Percentiles rank a stretch among this genome's conserved stretches.
phyloP scores from a whole-genome alignment of 1,140 invertebrate genomes.

The Dufourea novaeangliae region DNA sequence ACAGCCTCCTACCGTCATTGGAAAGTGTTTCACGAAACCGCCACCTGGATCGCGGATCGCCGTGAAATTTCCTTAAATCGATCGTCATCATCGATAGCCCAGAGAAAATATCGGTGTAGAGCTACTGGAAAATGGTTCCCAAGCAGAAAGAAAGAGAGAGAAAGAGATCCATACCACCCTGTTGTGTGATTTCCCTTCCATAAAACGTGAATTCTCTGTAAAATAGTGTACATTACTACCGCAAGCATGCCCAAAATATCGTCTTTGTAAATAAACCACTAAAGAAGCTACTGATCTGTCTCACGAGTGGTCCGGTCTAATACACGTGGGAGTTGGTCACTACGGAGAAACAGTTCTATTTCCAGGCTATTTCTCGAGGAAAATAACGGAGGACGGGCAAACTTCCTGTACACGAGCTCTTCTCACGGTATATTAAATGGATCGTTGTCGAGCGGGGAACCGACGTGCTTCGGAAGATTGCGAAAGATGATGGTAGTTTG shows the following conservation, averaged over 20 bases:
- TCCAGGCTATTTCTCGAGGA: not conserved
- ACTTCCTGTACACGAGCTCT: not conserved
- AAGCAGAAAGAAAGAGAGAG: not conserved
- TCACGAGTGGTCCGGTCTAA: not conserved
- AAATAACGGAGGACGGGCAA: not conserved
- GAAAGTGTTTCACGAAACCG: no score
- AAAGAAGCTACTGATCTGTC: not conserved
- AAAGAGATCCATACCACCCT: no score
- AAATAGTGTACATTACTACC: slow-evolving; percentile 36
- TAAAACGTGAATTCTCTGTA: slow-evolving; percentile 31
- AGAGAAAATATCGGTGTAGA: no score
- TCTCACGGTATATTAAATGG: not conserved
- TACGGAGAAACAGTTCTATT: not conserved
- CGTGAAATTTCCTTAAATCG: no score
- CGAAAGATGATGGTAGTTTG: not conserved
- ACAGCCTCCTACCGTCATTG: no score
- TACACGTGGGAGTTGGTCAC: no score
- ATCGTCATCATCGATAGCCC: no score
- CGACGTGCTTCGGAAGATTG: not conserved
- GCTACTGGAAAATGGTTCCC: not conserved
- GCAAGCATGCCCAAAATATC: slow-evolving; percentile 8
- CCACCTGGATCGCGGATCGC: no score
- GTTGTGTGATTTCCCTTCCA: not conserved
- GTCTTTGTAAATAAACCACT: slow-evolving; percentile 55
- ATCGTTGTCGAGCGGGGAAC: not conserved